A percentile compares a stretch with the other conserved stretches of the same genome.
phyloP scores from a whole-genome alignment of 2,888 invertebrate species.

The Ariolimax columbianus region DNA sequence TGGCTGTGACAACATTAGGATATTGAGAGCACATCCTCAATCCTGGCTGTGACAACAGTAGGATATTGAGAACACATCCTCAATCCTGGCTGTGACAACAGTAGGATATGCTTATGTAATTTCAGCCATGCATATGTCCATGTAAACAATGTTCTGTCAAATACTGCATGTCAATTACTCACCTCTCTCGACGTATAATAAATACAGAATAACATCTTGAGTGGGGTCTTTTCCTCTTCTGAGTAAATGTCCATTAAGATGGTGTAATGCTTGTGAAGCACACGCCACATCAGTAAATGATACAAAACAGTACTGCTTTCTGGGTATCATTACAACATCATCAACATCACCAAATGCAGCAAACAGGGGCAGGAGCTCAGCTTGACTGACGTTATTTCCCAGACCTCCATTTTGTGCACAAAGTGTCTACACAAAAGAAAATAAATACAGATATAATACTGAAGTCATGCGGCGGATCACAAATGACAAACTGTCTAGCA shows the following conservation, averaged over 20 bases:
- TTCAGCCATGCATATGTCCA: too few relatives aligned
- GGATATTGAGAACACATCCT: too few relatives aligned
- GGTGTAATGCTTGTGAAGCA: slow-evolving; percentile 73
- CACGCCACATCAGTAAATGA: slow-evolving; percentile 81
- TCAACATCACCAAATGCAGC: slow-evolving; percentile 81
- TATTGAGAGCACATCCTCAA: too few relatives aligned
- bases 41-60: too few relatives aligned
- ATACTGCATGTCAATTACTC: slow-evolving; percentile 66
- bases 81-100: too few relatives aligned
- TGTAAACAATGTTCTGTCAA: background rate
- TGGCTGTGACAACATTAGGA: too few relatives aligned
- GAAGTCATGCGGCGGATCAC: too few relatives aligned
- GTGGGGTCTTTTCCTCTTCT: slow-evolving; percentile 79
- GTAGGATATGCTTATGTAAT: too few relatives aligned
- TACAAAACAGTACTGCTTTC: slow-evolving; percentile 90
- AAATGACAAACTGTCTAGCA: too few relatives aligned
- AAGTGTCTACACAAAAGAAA: slow-evolving; percentile 81
- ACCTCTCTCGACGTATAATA: slow-evolving; percentile 84
- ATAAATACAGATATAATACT: background rate
- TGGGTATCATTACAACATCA: slow-evolving; percentile 85
- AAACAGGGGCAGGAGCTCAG: slow-evolving; percentile 82
- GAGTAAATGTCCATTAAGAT: slow-evolving; percentile 64
- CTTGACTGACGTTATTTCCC: slow-evolving; percentile 87
- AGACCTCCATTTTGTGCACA: slow-evolving; percentile 92
- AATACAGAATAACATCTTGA: slow-evolving; percentile 81